Base-by-base conservation (phyloP, 2,888 invertebrate genomes). In the Aethes cnicana region DNA sequence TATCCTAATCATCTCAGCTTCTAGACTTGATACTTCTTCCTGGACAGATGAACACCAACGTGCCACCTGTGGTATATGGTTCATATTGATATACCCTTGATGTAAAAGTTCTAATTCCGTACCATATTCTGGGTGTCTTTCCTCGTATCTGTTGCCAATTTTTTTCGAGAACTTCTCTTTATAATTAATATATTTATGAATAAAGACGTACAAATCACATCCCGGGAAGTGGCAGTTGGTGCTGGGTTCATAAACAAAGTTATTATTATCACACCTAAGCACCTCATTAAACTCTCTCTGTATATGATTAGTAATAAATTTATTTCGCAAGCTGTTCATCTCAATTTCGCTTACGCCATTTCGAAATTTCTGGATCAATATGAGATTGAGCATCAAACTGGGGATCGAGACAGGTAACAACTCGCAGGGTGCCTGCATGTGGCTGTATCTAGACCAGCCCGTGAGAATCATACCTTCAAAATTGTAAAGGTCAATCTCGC, bases 371-470 rank as follows among this genome's bases (percentile, higher is more conserved):
- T 75, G 62, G 8, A 92, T 72, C 4, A 91, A 64, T 4, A 92
- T 69, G 47, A 94, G 76, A 76, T 92, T 92, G 3, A 92, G 65
- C 0, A 92, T 85, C 1, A 94, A 77, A 17, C 93, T 93, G 1
- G 94, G 93, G 32, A 94, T 75, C 0, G 92, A 84, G 0, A 89
- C 80, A 0, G 94, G 93, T 0, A 94, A 68, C 0, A 94, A 68
- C 73, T 94, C 94, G 65, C 93, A 94, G 0, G 92, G 80, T 0
- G 92, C 90, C 7, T 91, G 87, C 65, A 93, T 91, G 63, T 94
- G 94, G 62, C 91, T 92, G 58, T 93, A 94, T 32, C 94, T 84
- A 11, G 94, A 94, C 94, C 94, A 94, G 0, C 94, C 95, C 1
- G 94, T 95, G 8, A 95, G 69, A 50, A 94, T 91, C 0, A 93